These are phyloP conservation scores for Marmota flaviventris DNA, from an alignment of 2,113 vertebrate species.

Conservation along the genomic window DNA sequence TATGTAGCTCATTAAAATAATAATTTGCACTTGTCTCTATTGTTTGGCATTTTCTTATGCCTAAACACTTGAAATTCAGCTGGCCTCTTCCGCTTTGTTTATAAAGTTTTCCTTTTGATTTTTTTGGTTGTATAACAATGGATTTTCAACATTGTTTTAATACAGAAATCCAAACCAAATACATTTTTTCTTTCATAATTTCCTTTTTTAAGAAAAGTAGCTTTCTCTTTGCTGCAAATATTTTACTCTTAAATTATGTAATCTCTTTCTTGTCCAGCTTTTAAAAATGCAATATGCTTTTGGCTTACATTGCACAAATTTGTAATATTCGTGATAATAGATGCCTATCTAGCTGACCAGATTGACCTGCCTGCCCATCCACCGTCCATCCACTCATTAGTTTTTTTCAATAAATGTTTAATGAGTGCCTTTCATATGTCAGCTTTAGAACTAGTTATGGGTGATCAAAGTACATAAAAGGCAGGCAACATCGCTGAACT, in stretches of 20 bases:
- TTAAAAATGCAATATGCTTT: constrained; percentile 54
- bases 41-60: constrained; percentile 61
- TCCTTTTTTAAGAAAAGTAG: background rate
- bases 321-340: constrained; percentile 12
- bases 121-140: constrained; percentile 35
- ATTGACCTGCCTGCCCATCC: background rate
- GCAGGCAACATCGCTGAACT: background rate
- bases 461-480: background rate
- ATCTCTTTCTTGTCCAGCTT: constrained; percentile 30
- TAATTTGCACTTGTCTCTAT: constrained; percentile 29
- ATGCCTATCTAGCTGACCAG: background rate
- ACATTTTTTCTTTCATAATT: constrained; percentile 36
- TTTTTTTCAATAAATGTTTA: background rate
- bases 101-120: constrained; percentile 38
- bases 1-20: constrained; percentile 46
- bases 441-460: background rate
- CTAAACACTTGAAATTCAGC: constrained; percentile 61
- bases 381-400: background rate
- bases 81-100: constrained; percentile 45
- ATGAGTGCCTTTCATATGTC: background rate
- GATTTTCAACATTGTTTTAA: constrained; percentile 61
- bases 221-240: constrained; percentile 5
- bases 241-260: constrained; percentile 43
- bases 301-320: background rate
- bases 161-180: constrained; percentile 54